phyloP scores from a whole-genome alignment of 2,113 vertebrate genomes.

The Ctenomys sociabilis region DNA sequence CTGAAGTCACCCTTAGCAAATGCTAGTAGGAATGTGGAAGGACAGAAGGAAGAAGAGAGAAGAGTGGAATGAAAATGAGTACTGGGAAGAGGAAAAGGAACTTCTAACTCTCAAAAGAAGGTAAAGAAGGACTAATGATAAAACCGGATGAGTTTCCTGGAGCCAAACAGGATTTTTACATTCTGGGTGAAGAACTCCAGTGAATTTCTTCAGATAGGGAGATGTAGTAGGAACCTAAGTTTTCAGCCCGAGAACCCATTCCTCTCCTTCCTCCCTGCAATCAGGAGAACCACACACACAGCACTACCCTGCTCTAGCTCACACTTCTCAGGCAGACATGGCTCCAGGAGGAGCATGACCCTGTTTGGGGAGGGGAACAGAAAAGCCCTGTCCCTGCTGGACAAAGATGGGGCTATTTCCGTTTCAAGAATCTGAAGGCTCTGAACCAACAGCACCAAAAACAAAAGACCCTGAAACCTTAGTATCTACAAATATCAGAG shows the following conservation, averaged over 20 bases:
- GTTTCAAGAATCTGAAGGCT: neutral
- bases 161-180: accelerated
- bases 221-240: neutral
- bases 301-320: neutral
- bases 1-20: neutral
- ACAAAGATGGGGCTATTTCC: neutral
- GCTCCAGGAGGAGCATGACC: neutral
- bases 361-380: neutral
- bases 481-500: neutral
- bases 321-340: neutral
- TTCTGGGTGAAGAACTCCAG: neutral
- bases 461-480: neutral
- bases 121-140: neutral
- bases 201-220: neutral
- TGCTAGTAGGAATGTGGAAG: neutral
- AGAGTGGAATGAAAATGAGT: neutral
- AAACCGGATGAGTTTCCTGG: neutral
- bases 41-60: neutral
- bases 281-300: neutral
- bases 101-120: neutral
- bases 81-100: neutral
- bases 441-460: neutral
- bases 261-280: neutral
- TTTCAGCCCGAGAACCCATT: neutral
- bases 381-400: neutral